Base-by-base conservation (phyloP, 2,888 invertebrate genomes). In the Lepetodrilus schrolli region DNA sequence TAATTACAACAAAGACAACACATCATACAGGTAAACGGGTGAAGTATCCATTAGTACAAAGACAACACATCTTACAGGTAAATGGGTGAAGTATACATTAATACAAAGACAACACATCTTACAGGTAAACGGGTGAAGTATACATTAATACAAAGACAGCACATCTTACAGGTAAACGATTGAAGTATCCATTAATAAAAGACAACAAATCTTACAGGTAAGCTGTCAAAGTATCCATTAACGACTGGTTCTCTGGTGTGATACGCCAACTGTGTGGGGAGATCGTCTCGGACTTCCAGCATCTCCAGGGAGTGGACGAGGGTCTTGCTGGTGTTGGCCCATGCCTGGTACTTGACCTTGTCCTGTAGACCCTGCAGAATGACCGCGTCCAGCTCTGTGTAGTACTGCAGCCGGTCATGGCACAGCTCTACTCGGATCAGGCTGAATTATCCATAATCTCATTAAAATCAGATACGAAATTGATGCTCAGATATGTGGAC, bases 381-480 rank as follows among this genome's bases (percentile, higher is more conserved):
- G 1, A 97, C 94, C 17, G 95, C 96, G 92, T 97, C 97, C 70
- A 97, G 91, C 87, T 96, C 95, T 13, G 96, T 95, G 88, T 96
- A 96, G 90, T 97, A 96, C 49, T 95, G 94, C 70, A 96, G 92
- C 71, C 93, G 91, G 75, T 93, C 93, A 88, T 96, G 96, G 90
- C 96, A 95, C 86, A 97, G 95, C 90, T 97, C 97, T 79, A 97
- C 91, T 81, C 96, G 93, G 79, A 97, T 91, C 75, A 94, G 92
- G 87, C 96, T 96, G 87, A 78, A 91, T 17, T 1, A 43, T 13
- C 13, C 43, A 43, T 4, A 43, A n/a, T n/a, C n/a, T n/a, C n/a
- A n/a, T n/a, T n/a, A n/a, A n/a, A n/a, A n/a, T n/a, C n/a, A n/a
- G n/a, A n/a, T n/a, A n/a, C n/a, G n/a, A n/a, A n/a, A n/a, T n/a